Evolutionary conservation across 1,140 invertebrate genomes (phyloP), one percentile per base, ranked within the genome.

Genomic region (Tetramorium parvispinum): DNA sequence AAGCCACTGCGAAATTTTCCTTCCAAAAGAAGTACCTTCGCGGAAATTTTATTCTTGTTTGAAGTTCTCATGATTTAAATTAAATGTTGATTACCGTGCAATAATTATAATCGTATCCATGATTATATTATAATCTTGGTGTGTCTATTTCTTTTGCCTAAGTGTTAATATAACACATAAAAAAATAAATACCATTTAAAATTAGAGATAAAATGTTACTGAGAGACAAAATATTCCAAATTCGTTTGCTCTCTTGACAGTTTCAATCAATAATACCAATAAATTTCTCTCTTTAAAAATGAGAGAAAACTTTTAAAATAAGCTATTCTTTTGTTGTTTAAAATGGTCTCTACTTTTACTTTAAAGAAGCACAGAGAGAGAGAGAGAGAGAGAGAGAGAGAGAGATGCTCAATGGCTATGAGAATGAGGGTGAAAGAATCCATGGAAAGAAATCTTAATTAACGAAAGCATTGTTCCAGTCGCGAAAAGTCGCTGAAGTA

Each of bases 391-490:
- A 27, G n/a, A 46, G n/a, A 43, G 18, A 37, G 55, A 51, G 5
- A 51, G 49, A 6, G 49, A 6, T 46, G 51, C 18, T 32, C 21
- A 43, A 75, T 11, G n/a, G 71, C 24, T n/a, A 73, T 8, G 13
- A 40, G 59, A 66, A 71, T 6, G 49, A 87, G 37, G 59, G 13
- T 46, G 66, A 73, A 85, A 27, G 73, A 85, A 88, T 79, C 82
- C 88, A 89, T 88, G 83, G 92, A 93, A 93, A 93, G 92, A 94
- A 94, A 94, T 93, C 91, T 94, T 94, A 95, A 94, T 95, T 94
- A 95, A 94, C 91, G 91, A 94, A 87, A 70, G 91, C 92, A 94
- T 94, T 94, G 94, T 94, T 94, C 91, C 90, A 76, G 66, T 90
- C 85, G 91, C 85, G 92, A 91, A 92, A 94, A 91, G 92, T 94